phyloP scores from a whole-genome alignment of 2,113 vertebrate species.

The Planiliza haematocheilus region DNA sequence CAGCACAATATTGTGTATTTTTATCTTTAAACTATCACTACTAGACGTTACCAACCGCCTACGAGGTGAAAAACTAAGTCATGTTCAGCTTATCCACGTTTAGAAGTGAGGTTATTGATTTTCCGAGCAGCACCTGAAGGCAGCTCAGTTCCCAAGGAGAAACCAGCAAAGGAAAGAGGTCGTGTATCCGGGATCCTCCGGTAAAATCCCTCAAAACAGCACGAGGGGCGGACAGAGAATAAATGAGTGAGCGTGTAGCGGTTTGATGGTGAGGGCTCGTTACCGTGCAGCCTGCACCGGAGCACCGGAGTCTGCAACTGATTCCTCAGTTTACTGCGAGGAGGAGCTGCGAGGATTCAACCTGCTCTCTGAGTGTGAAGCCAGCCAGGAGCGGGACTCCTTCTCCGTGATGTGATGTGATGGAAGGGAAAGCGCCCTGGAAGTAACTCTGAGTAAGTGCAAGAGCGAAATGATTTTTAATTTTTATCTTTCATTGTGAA shows the following conservation, averaged over 20 bases:
- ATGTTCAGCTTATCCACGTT: too few relatives aligned
- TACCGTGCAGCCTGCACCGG: neutral
- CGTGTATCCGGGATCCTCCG: conserved; percentile 49
- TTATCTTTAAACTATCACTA: too few relatives aligned
- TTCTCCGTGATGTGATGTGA: conserved; percentile 17
- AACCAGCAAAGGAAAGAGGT: conserved; percentile 59
- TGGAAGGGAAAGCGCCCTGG: conserved; percentile 20
- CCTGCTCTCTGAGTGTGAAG: conserved; percentile 20
- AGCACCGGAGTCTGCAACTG: neutral
- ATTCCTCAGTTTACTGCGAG: neutral
- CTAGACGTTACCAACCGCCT: too few relatives aligned
- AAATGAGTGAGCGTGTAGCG: neutral
- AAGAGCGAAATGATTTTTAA: neutral
- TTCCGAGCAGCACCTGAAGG: conserved; percentile 44
- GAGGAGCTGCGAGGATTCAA: conserved; percentile 1
- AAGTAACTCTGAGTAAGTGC: conserved; percentile 49
- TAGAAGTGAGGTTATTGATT: neutral
- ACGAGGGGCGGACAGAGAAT: neutral
- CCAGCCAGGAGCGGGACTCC: neutral
- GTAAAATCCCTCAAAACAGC: conserved; percentile 12
- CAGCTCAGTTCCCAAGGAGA: conserved; percentile 77
- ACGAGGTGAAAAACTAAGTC: too few relatives aligned
- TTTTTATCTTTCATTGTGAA: neutral
- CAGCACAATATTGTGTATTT: too few relatives aligned
- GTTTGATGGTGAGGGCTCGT: neutral